phyloP scores from a whole-genome alignment of 2,888 invertebrate genomes.

The Aspidiotus destructor region DNA sequence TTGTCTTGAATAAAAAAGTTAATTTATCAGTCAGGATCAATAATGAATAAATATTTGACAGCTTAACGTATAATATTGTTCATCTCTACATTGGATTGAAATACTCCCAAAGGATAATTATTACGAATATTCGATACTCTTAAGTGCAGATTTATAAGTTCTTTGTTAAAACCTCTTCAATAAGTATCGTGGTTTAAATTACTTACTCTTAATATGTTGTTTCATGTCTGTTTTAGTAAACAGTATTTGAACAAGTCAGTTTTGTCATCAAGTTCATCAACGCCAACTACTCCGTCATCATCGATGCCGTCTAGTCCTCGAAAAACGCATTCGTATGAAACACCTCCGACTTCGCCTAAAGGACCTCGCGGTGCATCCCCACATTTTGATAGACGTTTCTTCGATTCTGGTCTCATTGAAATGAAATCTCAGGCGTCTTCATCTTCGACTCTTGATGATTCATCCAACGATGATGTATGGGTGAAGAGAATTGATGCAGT shows the following conservation, averaged over 20 bases:
- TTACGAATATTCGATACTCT: too few species aligned
- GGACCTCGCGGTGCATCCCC: constrained; percentile 43
- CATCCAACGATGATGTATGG: constrained; percentile 60
- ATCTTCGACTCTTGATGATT: constrained; percentile 49
- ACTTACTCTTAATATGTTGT: background rate
- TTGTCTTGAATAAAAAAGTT: too few species aligned
- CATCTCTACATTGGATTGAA: too few species aligned
- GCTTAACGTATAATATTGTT: too few species aligned
- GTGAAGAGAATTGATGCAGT: constrained; percentile 50
- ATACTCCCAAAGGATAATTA: too few species aligned
- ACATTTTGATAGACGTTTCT: constrained; percentile 69
- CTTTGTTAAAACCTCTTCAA: too few species aligned
- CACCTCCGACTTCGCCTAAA: constrained; percentile 36
- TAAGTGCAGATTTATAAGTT: too few species aligned
- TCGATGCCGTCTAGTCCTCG: constrained; percentile 35
- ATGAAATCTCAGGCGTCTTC: constrained; percentile 65
- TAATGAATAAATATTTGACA: too few species aligned
- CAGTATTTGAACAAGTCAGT: constrained; percentile 15
- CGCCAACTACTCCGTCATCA: constrained; percentile 31
- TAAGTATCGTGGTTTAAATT: too few species aligned
- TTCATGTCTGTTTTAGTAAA: constrained; percentile 9
- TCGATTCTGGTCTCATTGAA: constrained; percentile 70
- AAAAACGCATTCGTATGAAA: constrained; percentile 34
- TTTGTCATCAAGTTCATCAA: constrained; percentile 28
- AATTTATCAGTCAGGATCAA: too few species aligned